Percentiles rank a stretch among this genome's conserved stretches.
Evolutionary conservation across 2,888 invertebrate genomes (phyloP).

Genomic region (Drosophila prostipennis): DNA sequence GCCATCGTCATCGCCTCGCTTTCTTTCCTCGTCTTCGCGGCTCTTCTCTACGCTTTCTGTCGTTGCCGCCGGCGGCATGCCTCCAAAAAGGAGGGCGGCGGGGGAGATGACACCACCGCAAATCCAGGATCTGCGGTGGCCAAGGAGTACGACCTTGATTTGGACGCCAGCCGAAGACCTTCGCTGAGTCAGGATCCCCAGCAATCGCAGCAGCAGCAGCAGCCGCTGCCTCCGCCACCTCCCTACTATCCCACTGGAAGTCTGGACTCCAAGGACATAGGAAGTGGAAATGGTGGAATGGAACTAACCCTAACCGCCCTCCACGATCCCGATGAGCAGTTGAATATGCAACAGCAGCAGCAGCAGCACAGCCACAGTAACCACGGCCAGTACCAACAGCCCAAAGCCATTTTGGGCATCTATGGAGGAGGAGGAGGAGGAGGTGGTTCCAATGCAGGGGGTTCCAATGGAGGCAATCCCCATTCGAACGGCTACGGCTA

Average conservation of each 20-base stretch:
- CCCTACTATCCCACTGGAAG: conserved; percentile 78
- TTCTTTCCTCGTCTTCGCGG: conserved; percentile 70
- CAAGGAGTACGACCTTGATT: conserved; percentile 77
- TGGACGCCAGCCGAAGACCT: conserved; percentile 54
- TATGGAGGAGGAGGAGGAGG: conserved; percentile 32
- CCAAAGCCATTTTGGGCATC: conserved; percentile 60
- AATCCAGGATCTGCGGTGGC: conserved; percentile 29
- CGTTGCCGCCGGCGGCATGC: conserved; percentile 75
- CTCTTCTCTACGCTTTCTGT: conserved; percentile 72
- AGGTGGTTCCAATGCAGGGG: not conserved
- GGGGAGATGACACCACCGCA: conserved; percentile 37
- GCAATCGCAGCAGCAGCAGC: conserved; percentile 39
- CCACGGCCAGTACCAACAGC: conserved; percentile 48
- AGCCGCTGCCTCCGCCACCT: conserved; percentile 69
- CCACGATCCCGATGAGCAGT: conserved; percentile 78
- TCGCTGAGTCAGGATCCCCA: conserved; percentile 60
- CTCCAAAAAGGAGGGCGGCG: conserved; percentile 70
- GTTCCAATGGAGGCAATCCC: conserved; percentile 7
- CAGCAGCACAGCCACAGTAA: conserved; percentile 61
- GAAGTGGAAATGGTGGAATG: conserved; percentile 69
- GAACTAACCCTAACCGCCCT: conserved; percentile 78
- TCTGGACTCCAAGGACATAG: conserved; percentile 78
- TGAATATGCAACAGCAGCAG: conserved; percentile 67
- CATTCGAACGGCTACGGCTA: conserved; percentile 81
- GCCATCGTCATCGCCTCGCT: conserved; percentile 76